Conservation (phyloP, 2,113 vertebrate species). For the Hypomesus transpacificus region DNA sequence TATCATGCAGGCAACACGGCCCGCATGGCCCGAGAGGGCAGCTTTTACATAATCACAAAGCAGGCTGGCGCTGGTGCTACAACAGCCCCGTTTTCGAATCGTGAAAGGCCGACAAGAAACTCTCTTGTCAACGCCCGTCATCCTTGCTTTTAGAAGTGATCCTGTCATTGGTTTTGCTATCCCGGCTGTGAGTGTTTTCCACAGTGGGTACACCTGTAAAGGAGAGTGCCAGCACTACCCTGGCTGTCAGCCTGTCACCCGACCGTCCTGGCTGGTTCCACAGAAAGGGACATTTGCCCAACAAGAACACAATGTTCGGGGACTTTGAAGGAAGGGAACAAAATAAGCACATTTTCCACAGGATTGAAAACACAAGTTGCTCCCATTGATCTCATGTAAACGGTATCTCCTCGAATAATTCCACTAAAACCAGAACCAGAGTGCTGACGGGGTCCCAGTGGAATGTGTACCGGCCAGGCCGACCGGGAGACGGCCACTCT, state of each 20-base stretch:
- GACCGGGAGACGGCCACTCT: neutral
- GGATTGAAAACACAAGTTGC: too few relatives aligned
- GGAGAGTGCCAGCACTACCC: neutral
- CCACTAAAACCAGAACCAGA: constrained; percentile 4
- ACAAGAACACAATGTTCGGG: neutral
- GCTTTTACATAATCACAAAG: neutral
- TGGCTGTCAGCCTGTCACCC: neutral
- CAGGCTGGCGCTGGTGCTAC: neutral
- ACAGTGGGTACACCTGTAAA: neutral
- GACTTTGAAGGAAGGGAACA: neutral
- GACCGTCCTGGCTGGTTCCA: too few relatives aligned
- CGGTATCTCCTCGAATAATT: constrained; percentile 2
- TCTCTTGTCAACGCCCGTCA: neutral
- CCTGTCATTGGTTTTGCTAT: neutral
- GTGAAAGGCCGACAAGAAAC: constrained; percentile 40
- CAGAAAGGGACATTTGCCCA: neutral
- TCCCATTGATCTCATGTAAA: too few relatives aligned
- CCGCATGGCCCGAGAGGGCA: neutral
- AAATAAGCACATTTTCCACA: too few relatives aligned
- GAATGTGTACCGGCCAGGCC: neutral
- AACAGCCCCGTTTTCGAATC: neutral
- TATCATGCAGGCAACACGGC: neutral
- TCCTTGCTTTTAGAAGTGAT: neutral
- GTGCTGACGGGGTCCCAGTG: too few relatives aligned
- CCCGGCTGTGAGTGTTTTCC: neutral